A percentile compares a stretch with the other conserved stretches of the same genome.
These are phyloP conservation scores for Eulemur rufifrons DNA, from an alignment of 2,113 vertebrate genomes.

Conservation along the genomic window DNA sequence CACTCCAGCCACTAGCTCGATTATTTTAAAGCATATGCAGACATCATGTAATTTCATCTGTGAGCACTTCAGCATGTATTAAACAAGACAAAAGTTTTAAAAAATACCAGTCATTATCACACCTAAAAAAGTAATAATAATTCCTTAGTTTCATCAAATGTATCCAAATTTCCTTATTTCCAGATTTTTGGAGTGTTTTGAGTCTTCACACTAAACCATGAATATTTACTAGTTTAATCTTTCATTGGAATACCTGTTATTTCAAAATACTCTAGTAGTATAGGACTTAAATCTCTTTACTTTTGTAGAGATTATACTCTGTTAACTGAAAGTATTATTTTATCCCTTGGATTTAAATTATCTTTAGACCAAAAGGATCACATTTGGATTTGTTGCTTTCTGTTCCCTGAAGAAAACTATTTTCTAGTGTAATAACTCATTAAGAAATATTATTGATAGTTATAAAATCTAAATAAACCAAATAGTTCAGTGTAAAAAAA, in stretches of 20 bases:
- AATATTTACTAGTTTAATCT: neutral
- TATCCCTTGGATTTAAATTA: neutral
- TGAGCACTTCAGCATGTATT: neutral
- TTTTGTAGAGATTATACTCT: neutral
- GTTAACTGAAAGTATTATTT: neutral
- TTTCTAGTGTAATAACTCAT: neutral
- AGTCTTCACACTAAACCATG: neutral
- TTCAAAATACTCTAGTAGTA: neutral
- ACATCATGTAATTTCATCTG: neutral
- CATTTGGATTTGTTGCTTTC: neutral
- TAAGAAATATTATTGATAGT: conserved; percentile 3
- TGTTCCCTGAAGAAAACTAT: neutral
- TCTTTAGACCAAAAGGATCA: neutral
- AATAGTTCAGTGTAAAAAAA: neutral
- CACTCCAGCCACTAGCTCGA: neutral
- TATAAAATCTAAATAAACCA: neutral
- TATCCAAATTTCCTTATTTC: neutral
- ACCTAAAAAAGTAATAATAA: neutral
- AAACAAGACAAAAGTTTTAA: neutral
- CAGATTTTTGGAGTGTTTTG: neutral
- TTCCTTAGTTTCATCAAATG: neutral
- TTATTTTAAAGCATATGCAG: conserved; percentile 18
- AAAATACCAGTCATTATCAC: neutral
- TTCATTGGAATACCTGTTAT: neutral
- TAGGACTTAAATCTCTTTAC: neutral